Evolutionary conservation across 2,113 vertebrate genomes (phyloP).

Genomic region (Arizona elegans): DNA sequence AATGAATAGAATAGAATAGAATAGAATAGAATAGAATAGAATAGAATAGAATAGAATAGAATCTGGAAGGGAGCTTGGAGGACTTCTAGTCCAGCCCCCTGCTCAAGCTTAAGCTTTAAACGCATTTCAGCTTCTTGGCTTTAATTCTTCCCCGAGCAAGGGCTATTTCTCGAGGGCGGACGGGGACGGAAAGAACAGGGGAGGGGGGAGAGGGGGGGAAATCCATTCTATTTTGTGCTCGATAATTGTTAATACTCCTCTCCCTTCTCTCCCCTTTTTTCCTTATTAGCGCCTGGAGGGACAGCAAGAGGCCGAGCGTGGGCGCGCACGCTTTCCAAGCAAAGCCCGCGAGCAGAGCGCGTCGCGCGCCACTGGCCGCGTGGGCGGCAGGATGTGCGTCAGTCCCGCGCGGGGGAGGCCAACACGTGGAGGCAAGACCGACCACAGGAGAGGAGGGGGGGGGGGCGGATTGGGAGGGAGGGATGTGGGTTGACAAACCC

Average conservation of each 20-base stretch:
- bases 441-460: not conserved
- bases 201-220: too few relatives aligned
- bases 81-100: too few relatives aligned
- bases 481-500: not conserved
- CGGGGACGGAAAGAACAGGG: not conserved
- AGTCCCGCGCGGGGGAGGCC: constrained; percentile 30
- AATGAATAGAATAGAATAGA: too few relatives aligned
- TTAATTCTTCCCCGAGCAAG: too few relatives aligned
- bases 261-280: not conserved
- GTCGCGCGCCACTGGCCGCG: constrained; percentile 33
- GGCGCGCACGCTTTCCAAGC: not conserved
- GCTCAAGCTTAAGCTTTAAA: not conserved
- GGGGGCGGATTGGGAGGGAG: not conserved
- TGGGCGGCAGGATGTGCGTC: constrained; percentile 57
- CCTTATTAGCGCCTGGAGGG: not conserved
- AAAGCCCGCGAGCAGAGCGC: not conserved
- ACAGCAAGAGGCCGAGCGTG: not conserved
- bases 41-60: too few relatives aligned
- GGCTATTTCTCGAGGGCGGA: not conserved
- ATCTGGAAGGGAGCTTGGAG: too few relatives aligned
- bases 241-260: not conserved
- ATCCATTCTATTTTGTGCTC: not conserved
- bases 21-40: too few relatives aligned
- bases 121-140: not conserved
- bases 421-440: constrained; percentile 1